These are phyloP conservation scores for Hirtodrosophila duncani DNA, from an alignment of 2,888 invertebrate genomes.

Conservation along the genomic window DNA sequence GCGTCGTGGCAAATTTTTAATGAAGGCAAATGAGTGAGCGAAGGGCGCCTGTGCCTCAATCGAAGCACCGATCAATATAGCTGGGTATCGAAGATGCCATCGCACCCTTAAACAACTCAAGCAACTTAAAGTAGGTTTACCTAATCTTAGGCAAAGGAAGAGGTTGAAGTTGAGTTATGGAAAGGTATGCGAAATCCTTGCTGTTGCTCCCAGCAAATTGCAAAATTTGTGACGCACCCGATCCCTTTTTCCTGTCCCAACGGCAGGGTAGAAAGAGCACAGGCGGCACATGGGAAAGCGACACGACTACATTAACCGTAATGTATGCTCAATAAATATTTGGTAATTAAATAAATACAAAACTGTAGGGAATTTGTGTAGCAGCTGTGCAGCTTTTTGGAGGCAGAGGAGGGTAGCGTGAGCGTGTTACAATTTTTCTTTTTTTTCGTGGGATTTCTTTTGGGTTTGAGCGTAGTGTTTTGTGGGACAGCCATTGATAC, in stretches of 20 bases:
- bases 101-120: slow-evolving; percentile 56
- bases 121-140: slow-evolving; percentile 26
- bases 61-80: slow-evolving; percentile 37
- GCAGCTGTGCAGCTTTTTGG: slow-evolving; percentile 65
- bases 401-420: slow-evolving; percentile 25
- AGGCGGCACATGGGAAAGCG: slow-evolving; percentile 40
- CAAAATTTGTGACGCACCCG: slow-evolving; percentile 61
- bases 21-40: slow-evolving; percentile 43
- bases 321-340: slow-evolving; percentile 73
- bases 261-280: background rate
- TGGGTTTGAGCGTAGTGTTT: background rate
- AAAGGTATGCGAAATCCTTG: slow-evolving; percentile 49
- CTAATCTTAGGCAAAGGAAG: slow-evolving; percentile 47
- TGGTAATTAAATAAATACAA: slow-evolving; percentile 69
- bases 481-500: slow-evolving; percentile 45
- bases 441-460: slow-evolving; percentile 52
- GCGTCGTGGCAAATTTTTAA: slow-evolving; percentile 51
- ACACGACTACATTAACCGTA: slow-evolving; percentile 60
- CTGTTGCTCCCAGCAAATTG: slow-evolving; percentile 52
- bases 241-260: slow-evolving; percentile 34
- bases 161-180: slow-evolving; percentile 38
- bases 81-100: slow-evolving; percentile 48
- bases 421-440: slow-evolving; percentile 64
- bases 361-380: slow-evolving; percentile 22
- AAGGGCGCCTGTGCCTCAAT: slow-evolving; percentile 40